phyloP scores from a whole-genome alignment of 2,797 vertebrate genomes.

The Nyctalus aviator region DNA sequence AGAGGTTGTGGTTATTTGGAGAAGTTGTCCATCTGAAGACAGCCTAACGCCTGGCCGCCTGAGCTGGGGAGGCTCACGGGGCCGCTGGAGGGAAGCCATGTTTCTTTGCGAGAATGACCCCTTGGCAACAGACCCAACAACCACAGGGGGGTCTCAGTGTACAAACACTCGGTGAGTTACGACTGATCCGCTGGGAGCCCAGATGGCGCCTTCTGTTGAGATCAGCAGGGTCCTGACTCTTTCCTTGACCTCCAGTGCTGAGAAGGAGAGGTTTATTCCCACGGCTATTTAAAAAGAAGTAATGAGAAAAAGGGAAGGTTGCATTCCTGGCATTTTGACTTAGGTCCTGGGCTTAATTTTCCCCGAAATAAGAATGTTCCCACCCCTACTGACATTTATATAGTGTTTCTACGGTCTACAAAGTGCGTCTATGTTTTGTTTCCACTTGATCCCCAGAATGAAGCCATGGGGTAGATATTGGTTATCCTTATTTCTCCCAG shows the following conservation, averaged over 20 bases:
- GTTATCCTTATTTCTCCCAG: background rate
- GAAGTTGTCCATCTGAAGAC: background rate
- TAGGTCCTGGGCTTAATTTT: background rate
- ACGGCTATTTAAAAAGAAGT: background rate
- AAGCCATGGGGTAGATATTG: background rate
- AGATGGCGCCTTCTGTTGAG: background rate
- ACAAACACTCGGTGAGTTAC: background rate
- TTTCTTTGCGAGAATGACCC: background rate
- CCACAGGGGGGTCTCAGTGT: accelerated
- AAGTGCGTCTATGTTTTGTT: background rate
- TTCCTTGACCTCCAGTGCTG: too few species aligned
- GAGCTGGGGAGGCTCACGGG: background rate
- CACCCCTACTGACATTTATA: background rate
- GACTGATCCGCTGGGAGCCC: background rate
- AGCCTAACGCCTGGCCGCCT: background rate
- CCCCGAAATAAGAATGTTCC: background rate
- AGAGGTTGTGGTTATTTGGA: slow-evolving; percentile 20
- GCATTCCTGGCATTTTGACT: background rate
- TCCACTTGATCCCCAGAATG: background rate
- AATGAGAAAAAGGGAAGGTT: background rate
- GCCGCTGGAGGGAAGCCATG: accelerated
- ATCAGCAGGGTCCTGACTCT: background rate
- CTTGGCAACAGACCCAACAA: background rate
- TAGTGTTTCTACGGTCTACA: background rate
- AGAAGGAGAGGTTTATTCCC: background rate